Conservation (phyloP, 1,140 invertebrate species). For the Mycetomoellerius zeteki region DNA sequence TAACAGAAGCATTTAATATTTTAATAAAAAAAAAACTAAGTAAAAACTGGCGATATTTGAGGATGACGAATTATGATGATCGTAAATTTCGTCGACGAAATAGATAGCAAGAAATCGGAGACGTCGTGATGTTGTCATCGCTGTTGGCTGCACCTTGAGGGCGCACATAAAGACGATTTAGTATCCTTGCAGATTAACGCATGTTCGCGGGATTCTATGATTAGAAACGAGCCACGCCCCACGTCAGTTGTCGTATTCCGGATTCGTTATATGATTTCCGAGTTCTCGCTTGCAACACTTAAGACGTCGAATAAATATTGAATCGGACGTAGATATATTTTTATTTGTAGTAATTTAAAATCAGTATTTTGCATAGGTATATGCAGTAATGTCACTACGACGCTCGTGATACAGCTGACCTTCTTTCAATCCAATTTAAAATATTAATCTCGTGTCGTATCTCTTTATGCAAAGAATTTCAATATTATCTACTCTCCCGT, state of each 20-base stretch:
- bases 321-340: not conserved
- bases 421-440: not conserved
- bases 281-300: not conserved
- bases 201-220: slow-evolving; percentile 72
- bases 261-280: slow-evolving; percentile 43
- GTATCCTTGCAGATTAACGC: slow-evolving; percentile 62
- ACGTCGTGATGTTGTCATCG: slow-evolving; percentile 43
- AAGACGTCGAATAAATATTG: not conserved
- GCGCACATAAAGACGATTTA: slow-evolving; percentile 66
- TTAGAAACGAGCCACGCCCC: slow-evolving; percentile 68
- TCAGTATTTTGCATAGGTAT: not conserved
- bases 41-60: not conserved
- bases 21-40: not conserved
- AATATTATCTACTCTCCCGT: not conserved
- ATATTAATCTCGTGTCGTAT: slow-evolving; percentile 9
- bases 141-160: slow-evolving; percentile 21
- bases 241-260: slow-evolving; percentile 25
- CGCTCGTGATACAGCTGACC: not conserved
- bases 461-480: not conserved
- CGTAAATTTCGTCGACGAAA: slow-evolving; percentile 20
- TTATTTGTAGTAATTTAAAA: not conserved
- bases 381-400: not conserved
- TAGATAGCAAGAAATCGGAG: slow-evolving; percentile 26
- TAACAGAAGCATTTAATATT: not conserved
- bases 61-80: slow-evolving; percentile 14